Percentiles rank a stretch among this genome's conserved stretches.
phyloP scores from a whole-genome alignment of 37 sponge, comb jelly and placozoan species.

The Agelas oroides region DNA sequence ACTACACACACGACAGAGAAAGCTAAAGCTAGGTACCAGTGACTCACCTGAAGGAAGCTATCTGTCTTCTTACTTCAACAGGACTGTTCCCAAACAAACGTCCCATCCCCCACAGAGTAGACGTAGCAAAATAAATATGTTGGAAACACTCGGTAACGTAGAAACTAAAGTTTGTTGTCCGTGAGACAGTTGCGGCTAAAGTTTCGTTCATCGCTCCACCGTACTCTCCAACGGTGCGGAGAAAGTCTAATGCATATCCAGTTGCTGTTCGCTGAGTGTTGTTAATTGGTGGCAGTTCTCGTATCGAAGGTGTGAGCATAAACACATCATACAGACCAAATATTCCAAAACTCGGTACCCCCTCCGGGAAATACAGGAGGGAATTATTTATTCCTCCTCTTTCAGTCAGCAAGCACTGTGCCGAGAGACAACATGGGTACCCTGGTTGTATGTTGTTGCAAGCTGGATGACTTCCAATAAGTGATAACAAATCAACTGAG shows the following conservation, averaged over 20 bases:
- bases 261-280: background rate
- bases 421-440: constrained; percentile 81
- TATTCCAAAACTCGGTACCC: constrained; percentile 44
- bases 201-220: constrained; percentile 91
- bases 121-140: constrained; percentile 88
- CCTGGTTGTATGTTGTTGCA: constrained; percentile 43
- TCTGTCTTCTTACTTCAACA: background rate
- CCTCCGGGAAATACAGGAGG: constrained; percentile 43
- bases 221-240: constrained; percentile 66
- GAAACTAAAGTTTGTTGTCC: constrained; percentile 43
- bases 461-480: background rate
- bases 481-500: background rate
- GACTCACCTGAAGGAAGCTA: background rate
- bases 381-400: background rate
- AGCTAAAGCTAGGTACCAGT: too few species aligned
- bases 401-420: constrained; percentile 64
- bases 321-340: constrained; percentile 77
- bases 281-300: background rate
- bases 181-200: constrained; percentile 9
- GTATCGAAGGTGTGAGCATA: constrained; percentile 48
- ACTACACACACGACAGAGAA: too few species aligned
- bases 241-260: constrained; percentile 11
- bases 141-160: constrained; percentile 77
- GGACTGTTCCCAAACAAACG: constrained; percentile 5
- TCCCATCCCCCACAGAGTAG: constrained; percentile 67